phyloP scores from a whole-genome alignment of 1,140 invertebrate genomes.

The Drosophila kikkawai region DNA sequence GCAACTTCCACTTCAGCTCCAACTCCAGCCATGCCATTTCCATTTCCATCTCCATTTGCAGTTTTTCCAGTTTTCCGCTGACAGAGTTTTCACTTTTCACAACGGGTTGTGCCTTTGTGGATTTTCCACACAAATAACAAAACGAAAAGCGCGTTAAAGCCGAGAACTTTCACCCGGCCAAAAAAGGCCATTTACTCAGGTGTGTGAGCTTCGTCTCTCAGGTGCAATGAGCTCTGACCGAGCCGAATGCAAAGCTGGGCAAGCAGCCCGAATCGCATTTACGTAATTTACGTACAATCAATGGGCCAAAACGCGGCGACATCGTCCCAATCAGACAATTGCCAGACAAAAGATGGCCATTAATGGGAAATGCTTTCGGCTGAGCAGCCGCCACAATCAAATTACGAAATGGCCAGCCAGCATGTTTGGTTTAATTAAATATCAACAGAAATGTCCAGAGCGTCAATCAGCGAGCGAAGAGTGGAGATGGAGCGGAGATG shows the following conservation, averaged over 20 bases:
- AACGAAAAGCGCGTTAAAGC: slow-evolving; percentile 22
- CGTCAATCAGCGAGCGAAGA: slow-evolving; percentile 30
- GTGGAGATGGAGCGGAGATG: slow-evolving; percentile 3
- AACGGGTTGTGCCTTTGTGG: slow-evolving; percentile 55
- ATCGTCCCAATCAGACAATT: slow-evolving; percentile 35
- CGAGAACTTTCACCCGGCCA: slow-evolving; percentile 71
- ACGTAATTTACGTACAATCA: slow-evolving; percentile 67
- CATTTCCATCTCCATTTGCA: slow-evolving; percentile 37
- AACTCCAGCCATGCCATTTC: slow-evolving; percentile 9
- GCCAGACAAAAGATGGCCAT: slow-evolving; percentile 45
- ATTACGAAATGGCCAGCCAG: slow-evolving; percentile 65
- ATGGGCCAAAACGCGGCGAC: slow-evolving; percentile 53
- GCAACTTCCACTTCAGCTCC: slow-evolving; percentile 11
- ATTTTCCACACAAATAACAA: slow-evolving; percentile 53
- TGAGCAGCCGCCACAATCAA: slow-evolving; percentile 33
- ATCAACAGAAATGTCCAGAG: slow-evolving; percentile 37
- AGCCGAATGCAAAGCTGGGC: slow-evolving; percentile 41
- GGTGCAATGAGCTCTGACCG: slow-evolving; percentile 69
- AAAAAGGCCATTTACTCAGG: slow-evolving; percentile 28
- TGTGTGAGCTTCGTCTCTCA: slow-evolving; percentile 11
- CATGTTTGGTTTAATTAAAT: slow-evolving; percentile 63
- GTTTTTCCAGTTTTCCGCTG: slow-evolving; percentile 73
- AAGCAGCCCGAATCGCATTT: slow-evolving; percentile 52
- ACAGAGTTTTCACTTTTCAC: slow-evolving; percentile 80
- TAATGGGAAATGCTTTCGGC: slow-evolving; percentile 44